Evolutionary conservation across 2,797 vertebrate genomes (phyloP), one percentile per base, ranked within the genome.

Genomic region (Chaetophractus vellerosus): DNA sequence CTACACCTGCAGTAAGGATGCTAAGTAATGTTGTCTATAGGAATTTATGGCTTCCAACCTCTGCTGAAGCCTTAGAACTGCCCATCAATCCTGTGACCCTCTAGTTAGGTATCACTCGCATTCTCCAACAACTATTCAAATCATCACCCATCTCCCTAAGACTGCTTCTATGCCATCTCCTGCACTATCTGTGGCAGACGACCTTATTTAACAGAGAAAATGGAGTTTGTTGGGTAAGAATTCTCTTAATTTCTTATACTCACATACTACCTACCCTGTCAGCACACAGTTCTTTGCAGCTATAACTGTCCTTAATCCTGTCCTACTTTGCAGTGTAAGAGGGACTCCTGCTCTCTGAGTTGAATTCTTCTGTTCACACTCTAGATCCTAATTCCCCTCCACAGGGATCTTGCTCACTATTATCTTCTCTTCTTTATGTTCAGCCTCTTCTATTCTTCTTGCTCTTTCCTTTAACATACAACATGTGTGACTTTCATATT

Each of bases 141-240:
- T 71, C 33, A 88, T 66, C 36, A 68, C 59, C n/a, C 33, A 55
- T 6, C 74, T 88, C 69, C 86, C 80, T 19, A 94, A 83, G 89
- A 33, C 16, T 3, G 38, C 2, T 69, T 52, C 41, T 68, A 14
- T 33, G 23, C 52, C 24, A 48, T 74, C 18, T 93, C 36, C 1
- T 6, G 26, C 41, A 72, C 31, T 85, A 38, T 45, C 81, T 57
- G 78, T 64, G 55, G 86, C 18, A 33, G 41, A 66, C 41, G 38
- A 68, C 24, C 33, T 68, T 83, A 92, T 21, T 89, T 76, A 82
- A 81, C 38, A 91, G 84, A 92, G 69, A 96, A 87, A 94, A 81
- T 9, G 16, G 26, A 88, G 28, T 50, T 78, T n/a, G 48, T 31
- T 61, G 48, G 82, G 28, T 57, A 84, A 85, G 61, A 94, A 38